Percentiles rank a stretch among this genome's conserved stretches.
These are phyloP conservation scores for Agonopterix heracliana DNA, from an alignment of 2,888 invertebrate species.

Conservation along the genomic window DNA sequence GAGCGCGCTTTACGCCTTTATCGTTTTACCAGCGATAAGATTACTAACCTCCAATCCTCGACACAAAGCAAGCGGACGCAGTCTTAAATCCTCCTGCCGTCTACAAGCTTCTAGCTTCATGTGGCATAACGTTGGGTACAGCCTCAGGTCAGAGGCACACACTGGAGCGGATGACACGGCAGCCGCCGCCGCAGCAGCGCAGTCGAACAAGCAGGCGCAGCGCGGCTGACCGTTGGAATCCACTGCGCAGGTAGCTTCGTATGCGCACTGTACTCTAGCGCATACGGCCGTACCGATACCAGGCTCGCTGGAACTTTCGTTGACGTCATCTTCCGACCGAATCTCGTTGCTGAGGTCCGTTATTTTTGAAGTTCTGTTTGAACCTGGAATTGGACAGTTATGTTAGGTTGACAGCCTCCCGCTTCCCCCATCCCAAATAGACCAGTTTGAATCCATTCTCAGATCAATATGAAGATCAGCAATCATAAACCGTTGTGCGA, in stretches of 20 bases:
- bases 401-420: neutral
- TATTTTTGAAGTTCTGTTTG: constrained; percentile 43
- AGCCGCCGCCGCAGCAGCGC: constrained; percentile 74
- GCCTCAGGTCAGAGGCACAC: constrained; percentile 88
- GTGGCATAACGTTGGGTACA: constrained; percentile 88
- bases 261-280: constrained; percentile 88
- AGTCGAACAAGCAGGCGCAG: constrained; percentile 88
- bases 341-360: constrained; percentile 56
- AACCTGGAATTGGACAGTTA: neutral
- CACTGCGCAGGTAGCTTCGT: constrained; percentile 89
- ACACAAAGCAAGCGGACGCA: constrained; percentile 87
- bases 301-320: constrained; percentile 46
- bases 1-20: no score
- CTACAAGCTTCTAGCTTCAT: constrained; percentile 92
- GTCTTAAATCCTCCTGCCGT: constrained; percentile 84
- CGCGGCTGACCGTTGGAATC: constrained; percentile 79
- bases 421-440: no score
- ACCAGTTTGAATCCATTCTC: no score
- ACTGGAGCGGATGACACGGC: constrained; percentile 78
- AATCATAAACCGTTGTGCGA: no score
- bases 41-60: constrained; percentile 82
- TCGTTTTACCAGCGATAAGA: no score
- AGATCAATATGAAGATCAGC: no score
- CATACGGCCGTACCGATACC: constrained; percentile 80
- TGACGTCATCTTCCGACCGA: constrained; percentile 39